phyloP scores from a whole-genome alignment of 2,113 vertebrate species.

The Octodon degus region DNA sequence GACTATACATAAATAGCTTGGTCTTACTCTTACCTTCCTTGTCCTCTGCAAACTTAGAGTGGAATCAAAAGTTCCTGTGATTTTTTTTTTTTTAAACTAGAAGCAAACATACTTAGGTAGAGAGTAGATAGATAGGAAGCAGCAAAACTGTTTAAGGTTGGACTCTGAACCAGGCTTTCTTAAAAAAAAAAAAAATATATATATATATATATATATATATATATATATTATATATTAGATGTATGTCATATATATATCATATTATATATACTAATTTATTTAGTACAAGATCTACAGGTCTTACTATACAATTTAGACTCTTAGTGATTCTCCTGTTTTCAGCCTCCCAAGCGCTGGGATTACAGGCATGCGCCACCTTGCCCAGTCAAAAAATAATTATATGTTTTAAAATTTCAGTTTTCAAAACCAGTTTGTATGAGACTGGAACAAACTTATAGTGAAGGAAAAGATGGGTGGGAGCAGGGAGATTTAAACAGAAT shows the following conservation, averaged over 20 bases:
- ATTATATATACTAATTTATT: too few relatives aligned
- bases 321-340: too few relatives aligned
- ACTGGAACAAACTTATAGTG: background rate
- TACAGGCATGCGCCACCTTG: too few relatives aligned
- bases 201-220: too few relatives aligned
- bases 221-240: too few relatives aligned
- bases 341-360: too few relatives aligned
- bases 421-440: background rate
- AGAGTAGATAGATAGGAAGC: background rate
- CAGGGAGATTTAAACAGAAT: background rate
- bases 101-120: conserved; percentile 4
- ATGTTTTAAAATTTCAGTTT: background rate
- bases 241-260: too few relatives aligned
- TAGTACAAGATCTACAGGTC: too few relatives aligned
- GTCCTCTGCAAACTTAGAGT: background rate
- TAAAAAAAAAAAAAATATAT: too few relatives aligned
- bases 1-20: background rate
- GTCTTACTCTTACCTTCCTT: background rate
- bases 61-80: background rate
- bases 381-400: conserved; percentile 3
- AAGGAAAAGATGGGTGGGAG: background rate
- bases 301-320: too few relatives aligned
- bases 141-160: background rate
- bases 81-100: background rate
- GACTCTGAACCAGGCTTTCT: background rate